A percentile compares a stretch with the other conserved stretches of the same genome.
Conservation (phyloP, 2,113 vertebrate genomes). For the Brachionichthys hirsutus region DNA sequence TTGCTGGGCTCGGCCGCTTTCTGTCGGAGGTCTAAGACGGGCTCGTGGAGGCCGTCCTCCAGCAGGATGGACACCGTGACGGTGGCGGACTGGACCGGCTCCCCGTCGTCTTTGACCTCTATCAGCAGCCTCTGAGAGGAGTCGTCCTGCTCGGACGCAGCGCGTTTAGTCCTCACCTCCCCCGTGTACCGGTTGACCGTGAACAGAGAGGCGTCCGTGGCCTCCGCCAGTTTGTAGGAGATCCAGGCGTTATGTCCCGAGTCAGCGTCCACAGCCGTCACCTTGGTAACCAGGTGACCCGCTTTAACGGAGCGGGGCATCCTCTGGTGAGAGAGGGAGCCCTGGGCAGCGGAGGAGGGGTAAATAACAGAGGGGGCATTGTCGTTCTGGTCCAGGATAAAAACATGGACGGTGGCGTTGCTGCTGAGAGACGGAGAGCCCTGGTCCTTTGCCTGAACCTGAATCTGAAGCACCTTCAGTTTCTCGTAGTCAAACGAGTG, state of each 20-base stretch:
- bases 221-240: constrained; percentile 76
- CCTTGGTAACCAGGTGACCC: constrained; percentile 79
- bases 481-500: constrained; percentile 84
- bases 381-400: constrained; percentile 81
- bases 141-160: constrained; percentile 72
- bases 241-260: constrained; percentile 83
- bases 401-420: constrained; percentile 75
- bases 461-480: constrained; percentile 81
- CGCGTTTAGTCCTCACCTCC: constrained; percentile 77
- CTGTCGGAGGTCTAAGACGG: constrained; percentile 70
- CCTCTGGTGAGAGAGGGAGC: constrained; percentile 72
- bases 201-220: constrained; percentile 75
- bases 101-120: constrained; percentile 77
- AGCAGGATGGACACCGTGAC: constrained; percentile 75
- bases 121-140: constrained; percentile 77
- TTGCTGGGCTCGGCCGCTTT: constrained; percentile 62
- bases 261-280: constrained; percentile 82
- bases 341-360: constrained; percentile 67
- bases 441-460: constrained; percentile 80
- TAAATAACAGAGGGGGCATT: constrained; percentile 76
- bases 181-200: constrained; percentile 75
- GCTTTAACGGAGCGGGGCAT: constrained; percentile 75
- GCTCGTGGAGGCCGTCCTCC: constrained; percentile 72
- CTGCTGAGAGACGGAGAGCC: constrained; percentile 75
- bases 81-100: constrained; percentile 74